These are phyloP conservation scores for Caenorhabditis zanzibari DNA, from an alignment of 2,888 invertebrate species.

Conservation along the genomic window DNA sequence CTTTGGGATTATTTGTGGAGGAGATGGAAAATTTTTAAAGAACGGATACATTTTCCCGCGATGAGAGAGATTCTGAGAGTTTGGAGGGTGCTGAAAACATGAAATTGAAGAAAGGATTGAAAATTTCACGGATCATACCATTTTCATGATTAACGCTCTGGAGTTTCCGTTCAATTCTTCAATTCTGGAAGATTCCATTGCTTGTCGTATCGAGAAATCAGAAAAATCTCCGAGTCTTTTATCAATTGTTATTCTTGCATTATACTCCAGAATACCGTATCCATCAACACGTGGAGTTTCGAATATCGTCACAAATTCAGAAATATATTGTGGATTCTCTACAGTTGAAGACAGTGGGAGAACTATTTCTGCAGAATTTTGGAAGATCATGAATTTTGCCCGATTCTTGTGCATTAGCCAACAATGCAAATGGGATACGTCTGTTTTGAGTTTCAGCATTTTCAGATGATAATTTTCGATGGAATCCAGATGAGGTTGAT, in stretches of 20 bases:
- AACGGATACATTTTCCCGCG: constrained; percentile 36
- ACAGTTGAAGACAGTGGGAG: constrained; percentile 7
- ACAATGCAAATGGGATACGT: constrained; percentile 48
- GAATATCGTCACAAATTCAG: constrained; percentile 35
- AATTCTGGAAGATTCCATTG: constrained; percentile 31
- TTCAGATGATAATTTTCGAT: constrained; percentile 32
- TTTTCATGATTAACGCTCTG: constrained; percentile 42
- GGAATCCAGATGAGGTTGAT: constrained; percentile 21
- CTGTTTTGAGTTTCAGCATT: constrained; percentile 24
- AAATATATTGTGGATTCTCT: constrained; percentile 24
- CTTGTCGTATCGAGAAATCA: constrained; percentile 45
- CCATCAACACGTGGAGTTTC: constrained; percentile 39
- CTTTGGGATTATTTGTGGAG: constrained; percentile 35
- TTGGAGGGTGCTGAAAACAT: constrained; percentile 25
- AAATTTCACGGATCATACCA: constrained; percentile 22
- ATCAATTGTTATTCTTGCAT: constrained; percentile 21
- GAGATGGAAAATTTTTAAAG: constrained; percentile 24
- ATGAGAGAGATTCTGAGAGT: constrained; percentile 15
- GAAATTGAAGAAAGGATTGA: neutral
- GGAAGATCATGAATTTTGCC: constrained; percentile 45
- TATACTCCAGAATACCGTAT: constrained; percentile 47
- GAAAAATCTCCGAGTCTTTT: constrained; percentile 29
- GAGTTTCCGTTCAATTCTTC: constrained; percentile 36
- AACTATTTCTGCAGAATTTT: constrained; percentile 28
- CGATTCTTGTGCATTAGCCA: constrained; percentile 37